Evolutionary conservation across 2,888 invertebrate species (phyloP), one percentile per base, ranked within the genome.

Genomic region (Drosophila anomalipes): DNA sequence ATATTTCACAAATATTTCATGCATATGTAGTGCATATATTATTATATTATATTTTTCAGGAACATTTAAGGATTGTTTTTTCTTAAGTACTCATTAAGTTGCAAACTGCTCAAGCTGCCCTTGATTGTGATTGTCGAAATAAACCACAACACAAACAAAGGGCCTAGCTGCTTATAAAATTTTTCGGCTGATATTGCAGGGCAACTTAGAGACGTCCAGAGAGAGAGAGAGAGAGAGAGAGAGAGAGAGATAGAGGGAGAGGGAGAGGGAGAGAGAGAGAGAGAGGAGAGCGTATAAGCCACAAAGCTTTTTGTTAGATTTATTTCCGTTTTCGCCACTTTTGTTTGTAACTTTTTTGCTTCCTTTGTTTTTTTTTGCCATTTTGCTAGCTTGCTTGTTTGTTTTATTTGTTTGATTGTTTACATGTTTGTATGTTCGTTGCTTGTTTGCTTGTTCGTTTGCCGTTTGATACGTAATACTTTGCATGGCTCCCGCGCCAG

Each of bases 291-390:
- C 39, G 44, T 53, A 49, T 71, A 76, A 81, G 75, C 72, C 86
- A 63, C 82, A 77, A 89, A 89, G 83, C 79, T 85, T 81, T 89
- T 82, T 89, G 90, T 89, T 89, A 87, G 85, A 86, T 86, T 86
- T 89, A 86, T 86, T 87, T 86, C 79, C 83, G 75, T 61, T 89
- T 87, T 81, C 73, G 83, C 65, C 88, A 84, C 85, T 80, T 86
- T 86, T 82, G 76, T 75, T 81, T 81, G 80, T 75, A 80, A 82
- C 74, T 79, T 86, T 72, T 83, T 62, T 44, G 54, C 47, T 61
- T 53, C 49, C 12, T 44, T n/a, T 66, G 10, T 51, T 57, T 58
- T 32, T 65, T 32, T 53, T 60, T 65, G 52, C 52, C 54, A 74
- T 60, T 54, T 65, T 65, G 57, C 30, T 59, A 33, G 49, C 33